These are phyloP conservation scores for Laterallus jamaicensis DNA, from an alignment of 2,113 vertebrate species.

Conservation along the genomic window DNA sequence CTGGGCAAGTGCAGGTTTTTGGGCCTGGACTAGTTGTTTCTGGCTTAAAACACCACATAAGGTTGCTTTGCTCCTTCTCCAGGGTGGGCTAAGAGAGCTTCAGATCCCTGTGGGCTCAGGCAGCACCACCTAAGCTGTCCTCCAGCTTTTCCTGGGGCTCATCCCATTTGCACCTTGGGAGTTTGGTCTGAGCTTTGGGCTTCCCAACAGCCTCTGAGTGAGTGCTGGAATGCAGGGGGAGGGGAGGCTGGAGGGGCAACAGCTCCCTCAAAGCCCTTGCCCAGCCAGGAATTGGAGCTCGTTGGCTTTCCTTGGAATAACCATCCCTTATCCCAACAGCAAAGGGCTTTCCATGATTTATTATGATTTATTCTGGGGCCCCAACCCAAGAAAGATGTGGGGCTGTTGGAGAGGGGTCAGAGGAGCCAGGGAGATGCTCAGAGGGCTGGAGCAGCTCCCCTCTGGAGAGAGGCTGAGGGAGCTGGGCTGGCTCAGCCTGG, in stretches of 20 bases:
- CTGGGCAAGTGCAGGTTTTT: not conserved
- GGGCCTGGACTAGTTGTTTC: not conserved
- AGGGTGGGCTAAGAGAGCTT: not conserved
- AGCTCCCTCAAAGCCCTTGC: not conserved
- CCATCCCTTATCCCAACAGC: not conserved
- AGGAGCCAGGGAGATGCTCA: too few species aligned
- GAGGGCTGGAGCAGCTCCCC: too few species aligned
- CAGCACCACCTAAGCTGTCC: not conserved
- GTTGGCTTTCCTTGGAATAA: not conserved
- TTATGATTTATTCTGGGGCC: too few species aligned
- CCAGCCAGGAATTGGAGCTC: not conserved
- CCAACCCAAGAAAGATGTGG: too few species aligned
- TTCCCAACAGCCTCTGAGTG: rapidly evolving
- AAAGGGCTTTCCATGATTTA: not conserved
- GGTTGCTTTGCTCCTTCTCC: not conserved
- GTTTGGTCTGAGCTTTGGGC: not conserved
- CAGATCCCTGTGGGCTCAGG: rapidly evolving
- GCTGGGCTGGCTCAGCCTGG: too few species aligned
- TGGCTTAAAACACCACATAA: not conserved
- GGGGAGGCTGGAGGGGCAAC: rapidly evolving
- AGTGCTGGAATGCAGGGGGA: rapidly evolving
- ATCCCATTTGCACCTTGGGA: rapidly evolving
- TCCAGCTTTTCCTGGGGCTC: not conserved
- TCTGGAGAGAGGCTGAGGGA: too few species aligned
- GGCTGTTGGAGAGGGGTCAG: too few species aligned